Base-by-base conservation (phyloP, 2,113 vertebrate species). In the Psammodynastes pulverulentus region DNA sequence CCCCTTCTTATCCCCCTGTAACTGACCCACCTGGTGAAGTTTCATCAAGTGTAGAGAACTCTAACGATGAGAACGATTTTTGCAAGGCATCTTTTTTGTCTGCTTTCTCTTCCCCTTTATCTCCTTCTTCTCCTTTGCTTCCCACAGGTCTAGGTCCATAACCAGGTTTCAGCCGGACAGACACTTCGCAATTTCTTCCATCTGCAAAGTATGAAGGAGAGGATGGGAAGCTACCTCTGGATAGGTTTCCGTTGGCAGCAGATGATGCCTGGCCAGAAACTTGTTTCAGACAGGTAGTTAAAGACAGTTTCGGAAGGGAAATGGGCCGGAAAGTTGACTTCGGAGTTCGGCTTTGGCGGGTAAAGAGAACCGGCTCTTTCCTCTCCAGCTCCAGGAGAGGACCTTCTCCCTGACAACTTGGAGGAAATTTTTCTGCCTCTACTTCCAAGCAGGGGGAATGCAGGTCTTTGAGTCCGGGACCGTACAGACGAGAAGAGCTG, bases 21-120 rank as follows among this genome's bases (percentile, higher is more conserved):
- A 49, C 26, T n/a, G 49, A 89, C 91, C 23, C 91, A 92, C 90
- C 94, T 94, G 17, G 84, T 17, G 93, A n/a, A 67, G 58, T 5
- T 94, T 91, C 89, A 52, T 93, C 93, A 84, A 58, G 67, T 93
- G 86, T 89, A 56, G 94, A 43, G 53, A 91, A 49, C 54, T 15
- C 91, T 93, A 92, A n/a, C n/a, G n/a, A 62, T 45, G 88, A 88
- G 2, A 92, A 23, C 46, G 90, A 6, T 79, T 94, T 92, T 29
- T 58, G 91, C 2, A 29, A 21, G 8, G 8, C 9, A 8, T 4
- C 21, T 0, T 8, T 34, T 2, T 89, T 52, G 9, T 93, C 89
- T 84, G 23, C 89, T 23, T 49, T 17, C 2, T 29, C 62, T 0
- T 10, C 49, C 54, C 85, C 34, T 4, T 12, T 46, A 0, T 17